These are phyloP conservation scores for Enteromius fasciolatus DNA, from an alignment of 2,797 vertebrate genomes.

Conservation along the genomic window DNA sequence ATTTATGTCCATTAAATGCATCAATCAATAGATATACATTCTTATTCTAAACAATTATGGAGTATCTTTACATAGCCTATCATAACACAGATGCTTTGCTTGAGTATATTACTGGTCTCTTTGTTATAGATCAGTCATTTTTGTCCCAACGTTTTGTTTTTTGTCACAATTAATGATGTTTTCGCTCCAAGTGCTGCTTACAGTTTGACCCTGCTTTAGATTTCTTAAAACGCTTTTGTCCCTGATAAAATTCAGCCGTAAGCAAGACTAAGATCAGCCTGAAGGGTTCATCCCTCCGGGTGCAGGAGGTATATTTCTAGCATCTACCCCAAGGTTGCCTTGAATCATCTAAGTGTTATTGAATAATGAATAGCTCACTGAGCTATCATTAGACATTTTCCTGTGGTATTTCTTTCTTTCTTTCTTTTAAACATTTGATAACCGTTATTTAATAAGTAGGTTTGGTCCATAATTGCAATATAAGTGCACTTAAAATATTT, in stretches of 20 bases:
- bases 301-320: constrained; percentile 33
- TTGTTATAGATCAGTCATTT: not conserved
- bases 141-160: not conserved
- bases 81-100: not conserved
- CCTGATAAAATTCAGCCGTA: constrained; percentile 9
- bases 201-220: constrained; percentile 7
- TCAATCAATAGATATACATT: not conserved
- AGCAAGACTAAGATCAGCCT: constrained; percentile 19
- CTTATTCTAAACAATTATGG: not conserved
- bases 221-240: not conserved
- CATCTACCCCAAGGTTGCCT: constrained; percentile 4
- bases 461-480: constrained; percentile 46
- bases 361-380: constrained; percentile 47
- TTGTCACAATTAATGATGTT: not conserved
- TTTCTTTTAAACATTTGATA: constrained; percentile 7
- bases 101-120: not conserved
- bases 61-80: not conserved
- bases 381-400: constrained; percentile 46
- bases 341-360: constrained; percentile 26
- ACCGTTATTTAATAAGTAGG: constrained; percentile 35
- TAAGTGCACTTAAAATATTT: constrained; percentile 52
- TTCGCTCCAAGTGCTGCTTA: not conserved
- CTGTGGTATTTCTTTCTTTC: not conserved
- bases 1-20: not conserved
- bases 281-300: constrained; percentile 16